These are phyloP conservation scores for Cistogaster globosa DNA, from an alignment of 2,888 invertebrate genomes.

Conservation along the genomic window DNA sequence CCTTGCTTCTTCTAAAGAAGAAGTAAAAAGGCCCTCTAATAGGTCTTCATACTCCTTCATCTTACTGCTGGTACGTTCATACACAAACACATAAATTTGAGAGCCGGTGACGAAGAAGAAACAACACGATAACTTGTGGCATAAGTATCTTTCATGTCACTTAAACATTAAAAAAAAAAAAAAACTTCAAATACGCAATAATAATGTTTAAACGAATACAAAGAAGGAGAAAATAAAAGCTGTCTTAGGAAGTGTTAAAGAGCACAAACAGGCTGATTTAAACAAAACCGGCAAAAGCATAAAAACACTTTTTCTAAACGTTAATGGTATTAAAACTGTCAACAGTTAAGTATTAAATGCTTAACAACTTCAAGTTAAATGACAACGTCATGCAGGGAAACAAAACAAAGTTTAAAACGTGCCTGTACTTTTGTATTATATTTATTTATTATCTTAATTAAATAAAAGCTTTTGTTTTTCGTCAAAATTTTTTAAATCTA, in stretches of 20 bases:
- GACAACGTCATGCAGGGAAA: constrained; percentile 35
- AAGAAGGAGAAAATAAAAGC: constrained; percentile 4
- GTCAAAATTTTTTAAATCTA: too few relatives aligned
- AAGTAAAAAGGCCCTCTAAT: too few relatives aligned
- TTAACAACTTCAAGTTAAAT: constrained; percentile 59
- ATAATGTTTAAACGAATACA: neutral
- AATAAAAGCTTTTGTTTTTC: too few relatives aligned
- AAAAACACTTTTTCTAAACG: neutral
- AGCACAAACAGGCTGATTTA: neutral
- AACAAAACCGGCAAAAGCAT: constrained; percentile 1
- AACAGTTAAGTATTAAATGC: constrained; percentile 62
- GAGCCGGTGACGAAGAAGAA: neutral
- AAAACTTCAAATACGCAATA: neutral
- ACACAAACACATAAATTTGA: neutral
- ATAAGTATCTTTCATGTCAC: constrained; percentile 22
- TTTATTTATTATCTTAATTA: too few relatives aligned
- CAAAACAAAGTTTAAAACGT: too few relatives aligned
- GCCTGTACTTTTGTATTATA: too few relatives aligned
- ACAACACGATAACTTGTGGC: constrained; percentile 31
- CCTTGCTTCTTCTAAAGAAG: too few relatives aligned
- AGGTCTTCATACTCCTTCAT: too few relatives aligned
- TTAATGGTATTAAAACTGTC: constrained; percentile 70
- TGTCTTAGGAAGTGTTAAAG: constrained; percentile 5
- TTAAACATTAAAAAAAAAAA: neutral
- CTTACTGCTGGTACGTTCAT: neutral